These are phyloP conservation scores for Crotalus viridis DNA, from an alignment of 2,113 vertebrate genomes.

Conservation along the genomic window DNA sequence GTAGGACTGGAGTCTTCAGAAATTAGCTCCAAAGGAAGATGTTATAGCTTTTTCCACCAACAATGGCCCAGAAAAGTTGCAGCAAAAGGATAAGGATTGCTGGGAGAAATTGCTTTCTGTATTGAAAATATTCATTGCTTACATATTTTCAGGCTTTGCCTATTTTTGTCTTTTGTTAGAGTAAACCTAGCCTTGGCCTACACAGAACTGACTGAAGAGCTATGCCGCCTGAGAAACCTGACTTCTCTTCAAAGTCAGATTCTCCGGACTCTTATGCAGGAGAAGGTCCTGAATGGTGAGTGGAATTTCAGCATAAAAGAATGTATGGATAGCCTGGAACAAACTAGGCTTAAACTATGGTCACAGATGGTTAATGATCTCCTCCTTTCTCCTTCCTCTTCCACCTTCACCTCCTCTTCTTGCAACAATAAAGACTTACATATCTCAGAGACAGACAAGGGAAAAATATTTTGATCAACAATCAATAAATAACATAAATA, in stretches of 20 bases:
- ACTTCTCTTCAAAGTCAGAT: constrained; percentile 91
- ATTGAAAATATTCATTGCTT: background rate
- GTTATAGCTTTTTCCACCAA: background rate
- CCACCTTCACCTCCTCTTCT: background rate
- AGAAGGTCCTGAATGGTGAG: constrained; percentile 73
- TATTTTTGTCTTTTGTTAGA: constrained; percentile 60
- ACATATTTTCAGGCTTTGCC: background rate
- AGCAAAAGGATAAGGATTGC: background rate
- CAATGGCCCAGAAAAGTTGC: background rate
- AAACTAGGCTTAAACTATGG: background rate
- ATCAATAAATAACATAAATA: background rate
- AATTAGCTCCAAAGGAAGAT: background rate
- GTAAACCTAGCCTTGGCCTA: constrained; percentile 95
- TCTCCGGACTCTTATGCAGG: constrained; percentile 87
- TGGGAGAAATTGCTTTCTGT: background rate
- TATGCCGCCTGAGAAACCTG: constrained; percentile 85
- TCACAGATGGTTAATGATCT: background rate
- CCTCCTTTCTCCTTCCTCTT: too few relatives aligned
- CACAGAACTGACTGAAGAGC: constrained; percentile 92
- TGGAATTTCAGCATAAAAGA: background rate
- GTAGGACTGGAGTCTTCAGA: background rate
- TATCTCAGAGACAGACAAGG: background rate
- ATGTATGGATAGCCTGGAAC: background rate
- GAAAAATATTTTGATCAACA: background rate
- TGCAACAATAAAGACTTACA: background rate